A percentile compares a stretch with the other conserved stretches of the same genome.
Evolutionary conservation across 2,888 invertebrate genomes (phyloP).

Genomic region (Pomacea canaliculata): DNA sequence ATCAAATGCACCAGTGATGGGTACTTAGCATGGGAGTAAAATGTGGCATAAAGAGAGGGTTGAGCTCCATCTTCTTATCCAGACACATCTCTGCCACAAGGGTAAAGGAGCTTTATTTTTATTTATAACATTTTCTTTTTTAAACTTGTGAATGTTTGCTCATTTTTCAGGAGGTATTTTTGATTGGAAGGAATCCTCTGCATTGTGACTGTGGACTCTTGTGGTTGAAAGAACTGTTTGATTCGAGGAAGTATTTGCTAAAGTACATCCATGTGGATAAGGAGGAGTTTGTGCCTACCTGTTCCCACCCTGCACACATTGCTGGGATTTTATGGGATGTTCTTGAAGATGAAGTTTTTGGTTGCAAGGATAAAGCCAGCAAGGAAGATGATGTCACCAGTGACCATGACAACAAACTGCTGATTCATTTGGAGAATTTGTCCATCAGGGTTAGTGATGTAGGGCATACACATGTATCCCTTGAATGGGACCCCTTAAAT

Average conservation of each 20-base stretch:
- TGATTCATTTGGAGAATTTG: constrained; percentile 26
- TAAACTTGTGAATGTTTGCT: too few species aligned
- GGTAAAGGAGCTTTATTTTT: too few species aligned
- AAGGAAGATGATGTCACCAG: background rate
- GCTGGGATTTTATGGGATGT: constrained; percentile 41
- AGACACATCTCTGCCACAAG: too few species aligned
- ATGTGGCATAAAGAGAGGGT: too few species aligned
- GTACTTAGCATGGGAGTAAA: too few species aligned
- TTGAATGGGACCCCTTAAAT: constrained; percentile 34
- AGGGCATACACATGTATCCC: constrained; percentile 22
- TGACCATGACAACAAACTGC: constrained; percentile 9
- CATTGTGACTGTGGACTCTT: constrained; percentile 40
- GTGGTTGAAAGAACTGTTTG: constrained; percentile 46
- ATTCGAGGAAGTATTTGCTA: constrained; percentile 46
- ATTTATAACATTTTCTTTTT: too few species aligned
- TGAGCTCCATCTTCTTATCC: too few species aligned
- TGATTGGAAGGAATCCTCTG: constrained; percentile 42
- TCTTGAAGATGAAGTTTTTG: constrained; percentile 44
- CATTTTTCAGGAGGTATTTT: constrained; percentile 35
- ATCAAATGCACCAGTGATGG: too few species aligned
- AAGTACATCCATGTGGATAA: constrained; percentile 35
- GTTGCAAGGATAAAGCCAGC: constrained; percentile 28
- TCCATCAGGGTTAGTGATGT: constrained; percentile 30
- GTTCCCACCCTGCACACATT: constrained; percentile 38
- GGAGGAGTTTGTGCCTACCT: constrained; percentile 44